Conservation (phyloP, 2,113 vertebrate genomes). For the Aegotheles bennettii region DNA sequence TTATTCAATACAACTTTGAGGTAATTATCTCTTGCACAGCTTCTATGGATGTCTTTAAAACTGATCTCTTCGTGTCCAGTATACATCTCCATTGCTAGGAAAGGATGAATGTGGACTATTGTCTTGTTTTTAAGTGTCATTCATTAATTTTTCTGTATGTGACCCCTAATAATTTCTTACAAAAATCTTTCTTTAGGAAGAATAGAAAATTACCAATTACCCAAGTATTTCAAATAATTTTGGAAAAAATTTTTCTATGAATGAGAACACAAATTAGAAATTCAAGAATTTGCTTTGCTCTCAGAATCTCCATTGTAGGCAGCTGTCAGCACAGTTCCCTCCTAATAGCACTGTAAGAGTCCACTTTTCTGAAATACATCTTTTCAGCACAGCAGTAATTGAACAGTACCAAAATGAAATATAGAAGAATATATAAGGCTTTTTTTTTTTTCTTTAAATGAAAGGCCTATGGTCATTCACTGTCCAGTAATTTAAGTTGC, state of each 20-base stretch:
- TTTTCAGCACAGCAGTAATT: background rate
- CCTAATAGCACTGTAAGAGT: background rate
- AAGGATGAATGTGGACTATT: background rate
- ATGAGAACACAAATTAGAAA: background rate
- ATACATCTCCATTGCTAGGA: background rate
- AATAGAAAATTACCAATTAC: background rate
- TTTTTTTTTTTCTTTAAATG: background rate
- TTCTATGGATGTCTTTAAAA: background rate
- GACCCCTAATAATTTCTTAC: background rate
- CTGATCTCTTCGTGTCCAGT: background rate
- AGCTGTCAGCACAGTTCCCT: background rate
- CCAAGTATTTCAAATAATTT: background rate
- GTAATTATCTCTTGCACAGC: background rate
- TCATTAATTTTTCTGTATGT: background rate
- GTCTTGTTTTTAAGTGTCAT: background rate
- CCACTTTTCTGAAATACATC: background rate
- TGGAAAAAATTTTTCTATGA: background rate
- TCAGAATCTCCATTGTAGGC: background rate
- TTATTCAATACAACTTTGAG: background rate
- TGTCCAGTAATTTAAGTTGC: background rate
- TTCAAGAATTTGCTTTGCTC: background rate
- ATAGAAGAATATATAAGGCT: background rate
- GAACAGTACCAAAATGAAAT: background rate
- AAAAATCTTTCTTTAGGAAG: background rate
- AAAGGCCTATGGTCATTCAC: background rate